phyloP scores from a whole-genome alignment of 1,140 invertebrate species.

The Hylaeus volcanicus region DNA sequence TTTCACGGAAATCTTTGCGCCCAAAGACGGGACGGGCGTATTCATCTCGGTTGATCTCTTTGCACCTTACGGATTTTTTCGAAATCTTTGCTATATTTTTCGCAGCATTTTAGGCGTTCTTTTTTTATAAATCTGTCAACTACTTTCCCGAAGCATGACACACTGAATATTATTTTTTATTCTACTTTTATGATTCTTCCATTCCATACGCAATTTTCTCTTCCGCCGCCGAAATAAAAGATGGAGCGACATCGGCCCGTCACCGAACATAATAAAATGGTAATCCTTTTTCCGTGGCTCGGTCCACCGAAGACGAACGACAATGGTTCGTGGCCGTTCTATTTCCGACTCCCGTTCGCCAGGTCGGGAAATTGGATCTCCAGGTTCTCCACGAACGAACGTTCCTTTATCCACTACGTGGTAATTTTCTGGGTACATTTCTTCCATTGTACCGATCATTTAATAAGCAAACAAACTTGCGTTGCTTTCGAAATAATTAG shows the following conservation, averaged over 20 bases:
- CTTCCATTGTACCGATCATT: background rate
- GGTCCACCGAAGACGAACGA: conserved; percentile 14
- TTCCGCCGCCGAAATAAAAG: background rate
- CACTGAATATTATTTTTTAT: too few relatives aligned
- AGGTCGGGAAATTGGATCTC: conserved; percentile 50
- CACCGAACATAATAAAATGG: conserved; percentile 16
- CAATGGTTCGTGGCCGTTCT: conserved; percentile 31
- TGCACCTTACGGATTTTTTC: background rate
- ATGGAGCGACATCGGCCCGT: background rate
- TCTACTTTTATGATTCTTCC: too few relatives aligned
- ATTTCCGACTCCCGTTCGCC: conserved; percentile 36
- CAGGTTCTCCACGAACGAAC: conserved; percentile 5
- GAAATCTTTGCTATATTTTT: background rate
- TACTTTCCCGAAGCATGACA: background rate
- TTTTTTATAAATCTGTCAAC: background rate
- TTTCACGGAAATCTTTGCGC: conserved; percentile 26
- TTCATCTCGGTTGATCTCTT: conserved; percentile 20
- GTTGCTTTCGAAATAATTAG: too few relatives aligned
- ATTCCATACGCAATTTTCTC: too few relatives aligned
- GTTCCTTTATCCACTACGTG: background rate
- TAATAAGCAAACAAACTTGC: too few relatives aligned
- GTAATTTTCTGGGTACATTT: background rate
- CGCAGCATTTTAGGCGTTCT: background rate
- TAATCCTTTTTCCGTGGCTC: conserved; percentile 20
- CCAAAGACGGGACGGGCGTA: background rate